Percentiles rank a stretch among this genome's conserved stretches.
Conservation (phyloP, 2,113 vertebrate genomes). For the Anas platyrhynchos region DNA sequence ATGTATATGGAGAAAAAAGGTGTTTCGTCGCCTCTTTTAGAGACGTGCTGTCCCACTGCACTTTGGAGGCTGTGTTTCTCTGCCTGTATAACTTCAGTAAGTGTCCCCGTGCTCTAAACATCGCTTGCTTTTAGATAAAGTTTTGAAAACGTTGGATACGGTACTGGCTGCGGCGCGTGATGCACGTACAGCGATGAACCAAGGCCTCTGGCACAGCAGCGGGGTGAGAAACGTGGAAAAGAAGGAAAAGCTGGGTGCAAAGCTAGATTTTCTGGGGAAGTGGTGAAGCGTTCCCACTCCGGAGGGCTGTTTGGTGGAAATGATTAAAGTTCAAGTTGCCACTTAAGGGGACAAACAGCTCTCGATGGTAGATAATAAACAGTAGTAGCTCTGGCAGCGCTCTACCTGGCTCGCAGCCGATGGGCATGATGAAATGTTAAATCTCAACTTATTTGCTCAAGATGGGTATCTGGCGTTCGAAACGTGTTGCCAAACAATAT, state of each 20-base stretch:
- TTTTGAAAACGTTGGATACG: accelerated
- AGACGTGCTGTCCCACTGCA: accelerated
- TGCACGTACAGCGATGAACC: accelerated
- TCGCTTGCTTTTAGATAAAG: neutral
- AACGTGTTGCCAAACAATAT: conserved; percentile 10
- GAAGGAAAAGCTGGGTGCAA: neutral
- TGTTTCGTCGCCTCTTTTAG: neutral
- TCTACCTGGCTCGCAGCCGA: neutral
- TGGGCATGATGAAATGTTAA: conserved; percentile 20
- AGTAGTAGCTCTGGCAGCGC: neutral
- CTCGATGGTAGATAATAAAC: conserved; percentile 7
- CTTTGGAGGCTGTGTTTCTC: neutral
- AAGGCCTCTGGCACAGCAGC: neutral
- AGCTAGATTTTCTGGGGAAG: neutral
- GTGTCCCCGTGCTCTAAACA: accelerated
- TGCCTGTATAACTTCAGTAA: neutral
- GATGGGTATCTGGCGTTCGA: conserved; percentile 23
- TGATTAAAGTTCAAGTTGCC: conserved; percentile 30
- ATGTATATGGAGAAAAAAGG: neutral
- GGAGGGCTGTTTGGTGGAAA: neutral
- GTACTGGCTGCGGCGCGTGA: accelerated
- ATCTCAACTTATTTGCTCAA: conserved; percentile 41
- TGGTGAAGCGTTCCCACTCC: neutral
- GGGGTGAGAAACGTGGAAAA: neutral
- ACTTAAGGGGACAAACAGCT: conserved; percentile 28